Base-by-base conservation (phyloP, 2,797 vertebrate species). In the Steatocranus sp. region DNA sequence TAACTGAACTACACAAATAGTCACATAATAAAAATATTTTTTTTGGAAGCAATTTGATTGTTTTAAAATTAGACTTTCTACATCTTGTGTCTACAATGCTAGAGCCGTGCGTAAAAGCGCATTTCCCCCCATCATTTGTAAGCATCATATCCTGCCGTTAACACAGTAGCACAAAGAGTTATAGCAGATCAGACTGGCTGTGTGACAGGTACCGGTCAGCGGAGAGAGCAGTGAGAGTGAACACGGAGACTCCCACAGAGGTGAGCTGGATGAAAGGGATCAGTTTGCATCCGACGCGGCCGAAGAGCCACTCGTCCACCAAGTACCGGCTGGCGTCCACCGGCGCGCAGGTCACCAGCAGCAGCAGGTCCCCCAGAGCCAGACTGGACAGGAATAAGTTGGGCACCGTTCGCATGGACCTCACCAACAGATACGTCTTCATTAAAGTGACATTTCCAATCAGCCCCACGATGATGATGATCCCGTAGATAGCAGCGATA, bases 261-360 rank as follows among this genome's bases (percentile, higher is more conserved):
- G 97, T 99, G 27, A 99, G 97, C 93, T 99, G 98, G 87, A 99
- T 98, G 91, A 98, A 98, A 70, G 98, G 97, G 79, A 99, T 98
- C 83, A 99, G 96, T 92, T 99, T 99, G 94, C 98, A 99, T 14
- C 98, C 98, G 4, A 97, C 92, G 79, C 98, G 96, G 30, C 98
- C 98, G 2, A 99, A 99, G 1, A 99, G 94, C 98, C 98, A 99
- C 87, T 97, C 94, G 1, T 98, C 96, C 79, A 97, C 95, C 82
- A 99, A 94, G 92, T 97, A 98, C 74, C 97, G 96, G 92, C 97
- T 98, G 92, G 98, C 98, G 86, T 99, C 98, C 95, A 99, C 98
- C 0, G 98, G 98, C 27, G 97, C 98, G n/a, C 98, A 99, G 11
- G 98, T 99, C 79, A 98, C 93, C 89, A 99, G 89, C 61, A 99